Evolutionary conservation across 92 coral and sea anemone species (phyloP), one percentile per base, ranked within the genome.

Genomic region (Hydrozoanthus gracilis): DNA sequence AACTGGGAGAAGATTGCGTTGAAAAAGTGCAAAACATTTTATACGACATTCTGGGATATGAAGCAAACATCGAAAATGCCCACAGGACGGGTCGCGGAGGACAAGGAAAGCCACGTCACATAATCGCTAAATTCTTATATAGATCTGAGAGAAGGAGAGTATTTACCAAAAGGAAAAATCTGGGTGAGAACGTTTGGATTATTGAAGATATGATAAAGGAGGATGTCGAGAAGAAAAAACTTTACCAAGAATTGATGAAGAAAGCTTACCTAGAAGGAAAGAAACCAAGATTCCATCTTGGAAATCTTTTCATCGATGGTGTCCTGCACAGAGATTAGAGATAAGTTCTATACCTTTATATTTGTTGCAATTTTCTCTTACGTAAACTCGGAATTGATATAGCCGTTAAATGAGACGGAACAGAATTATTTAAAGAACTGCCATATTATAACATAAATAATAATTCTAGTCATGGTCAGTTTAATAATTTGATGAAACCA

Each of bases 21-120:
- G n/a, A n/a, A n/a, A n/a, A n/a, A n/a, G n/a, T n/a, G n/a, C n/a
- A n/a, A n/a, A n/a, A n/a, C n/a, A n/a, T n/a, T n/a, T n/a, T n/a
- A n/a, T n/a, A 12, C 60, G 60, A 12, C 60, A 54, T 54, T 5
- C 60, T 54, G 60, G 60, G 60, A 54, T 54, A 54, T 54, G n/a
- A 10, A 60, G 67, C 67, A n/a, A n/a, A n/a, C n/a, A n/a, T n/a
- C n/a, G n/a, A n/a, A n/a, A n/a, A n/a, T n/a, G n/a, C n/a, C n/a
- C 67, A 60, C 67, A 60, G 67, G 67, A 60, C 67, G 67, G 67
- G 67, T 60, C 67, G 67, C 13, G n/a, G 67, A 60, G n/a, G 67
- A 60, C 13, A 15, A 60, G 15, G 67, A 60, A 60, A 60, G 67
- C 67, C 67, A 60, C 67, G 67, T 60, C 67, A 60, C 67, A 60